Evolutionary conservation across 2,113 vertebrate species (phyloP), one percentile per base, ranked within the genome.

Genomic region (Catharus fuscescens): DNA sequence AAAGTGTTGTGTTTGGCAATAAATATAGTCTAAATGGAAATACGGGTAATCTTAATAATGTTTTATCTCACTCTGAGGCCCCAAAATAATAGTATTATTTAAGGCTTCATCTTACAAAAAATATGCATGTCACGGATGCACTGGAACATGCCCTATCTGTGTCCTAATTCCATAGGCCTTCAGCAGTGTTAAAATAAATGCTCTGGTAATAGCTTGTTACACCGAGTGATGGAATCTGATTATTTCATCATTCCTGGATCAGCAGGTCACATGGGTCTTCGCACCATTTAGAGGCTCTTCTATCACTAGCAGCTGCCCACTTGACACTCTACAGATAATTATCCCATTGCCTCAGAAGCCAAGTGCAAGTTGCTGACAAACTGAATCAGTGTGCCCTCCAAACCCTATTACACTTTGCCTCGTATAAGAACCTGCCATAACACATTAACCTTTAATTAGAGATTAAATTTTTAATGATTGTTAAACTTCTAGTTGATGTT

Each of bases 101-200:
- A 56, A 61, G n/a, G 17, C 28, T 73, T 92, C 64, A 19, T 85
- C 45, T 89, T 95, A 60, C 62, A 82, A 25, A 95, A 91, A 18
- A 50, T 12, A 64, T 44, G 42, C 26, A 4, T 21, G 44, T 92
- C 89, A 88, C 0, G 0, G 25, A 40, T 34, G 21, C 25, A 54
- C 40, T 89, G 79, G 64, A 89, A 82, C 21, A 61, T 70, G 44
- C 44, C 53, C 25, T 80, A 28, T 86, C 60, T 32, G 24, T 84
- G n/a, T 64, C 47, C 65, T 88, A 57, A 90, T 83, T 89, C 65
- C 79, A 50, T 38, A 53, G 69, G 42, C 38, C 89, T 95, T 84
- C 59, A 92, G 70, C 79, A 94, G 44, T 34, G 53, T 83, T 94
- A 95, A 64, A 85, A 88, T 76, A 62, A 93, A 66, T 85, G 71